phyloP scores from a whole-genome alignment of 2,888 invertebrate species.

The Xanthorhoe designata region DNA sequence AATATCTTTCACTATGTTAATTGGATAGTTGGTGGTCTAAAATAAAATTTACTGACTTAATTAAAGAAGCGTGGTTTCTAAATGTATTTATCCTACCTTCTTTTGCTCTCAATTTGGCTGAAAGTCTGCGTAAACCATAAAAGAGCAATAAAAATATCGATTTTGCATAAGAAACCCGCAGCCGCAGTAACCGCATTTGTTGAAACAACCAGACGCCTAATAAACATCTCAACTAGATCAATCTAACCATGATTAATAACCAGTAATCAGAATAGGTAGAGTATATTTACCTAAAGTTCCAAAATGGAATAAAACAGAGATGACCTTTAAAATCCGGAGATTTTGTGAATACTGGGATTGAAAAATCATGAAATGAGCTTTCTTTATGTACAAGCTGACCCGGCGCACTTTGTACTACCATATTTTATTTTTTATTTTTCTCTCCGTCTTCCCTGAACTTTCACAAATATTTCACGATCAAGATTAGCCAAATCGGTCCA shows the following conservation, averaged over 20 bases:
- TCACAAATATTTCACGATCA: too few relatives aligned
- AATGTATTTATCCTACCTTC: conserved; percentile 63
- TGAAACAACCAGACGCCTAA: conserved; percentile 38
- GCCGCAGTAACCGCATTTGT: conserved; percentile 51
- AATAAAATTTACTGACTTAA: conserved; percentile 61
- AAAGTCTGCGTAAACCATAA: conserved; percentile 63
- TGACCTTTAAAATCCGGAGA: too few relatives aligned
- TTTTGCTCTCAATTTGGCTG: conserved; percentile 65
- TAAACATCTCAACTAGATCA: conserved; percentile 33
- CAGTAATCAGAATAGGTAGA: too few relatives aligned
- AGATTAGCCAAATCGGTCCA: too few relatives aligned
- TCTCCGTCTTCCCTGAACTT: too few relatives aligned
- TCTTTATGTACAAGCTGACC: too few relatives aligned
- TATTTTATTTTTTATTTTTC: too few relatives aligned
- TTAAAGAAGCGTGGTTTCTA: conserved; percentile 68
- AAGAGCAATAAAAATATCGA: conserved; percentile 69
- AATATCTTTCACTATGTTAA: not conserved
- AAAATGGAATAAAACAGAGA: too few relatives aligned
- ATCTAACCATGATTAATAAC: not conserved
- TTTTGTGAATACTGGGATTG: too few relatives aligned
- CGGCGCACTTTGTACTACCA: too few relatives aligned
- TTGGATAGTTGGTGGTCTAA: conserved; percentile 25
- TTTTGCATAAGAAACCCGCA: conserved; percentile 68
- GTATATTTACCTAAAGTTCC: too few relatives aligned
- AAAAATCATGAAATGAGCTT: too few relatives aligned